phyloP scores from a whole-genome alignment of 1,140 invertebrate species.

The Drosophila sp. region DNA sequence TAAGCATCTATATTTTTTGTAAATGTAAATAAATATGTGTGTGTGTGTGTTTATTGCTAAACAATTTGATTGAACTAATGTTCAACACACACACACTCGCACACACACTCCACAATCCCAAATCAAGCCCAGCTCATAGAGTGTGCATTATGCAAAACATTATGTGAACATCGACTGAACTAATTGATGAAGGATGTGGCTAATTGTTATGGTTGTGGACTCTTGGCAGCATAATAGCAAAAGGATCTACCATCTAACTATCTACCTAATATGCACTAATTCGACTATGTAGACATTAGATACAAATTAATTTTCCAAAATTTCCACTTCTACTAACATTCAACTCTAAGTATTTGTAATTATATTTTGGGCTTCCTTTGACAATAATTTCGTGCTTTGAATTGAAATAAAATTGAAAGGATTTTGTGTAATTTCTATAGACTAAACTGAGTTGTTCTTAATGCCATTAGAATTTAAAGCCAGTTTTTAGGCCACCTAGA shows the following conservation, averaged over 20 bases:
- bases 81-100: neutral
- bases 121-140: conserved; percentile 3
- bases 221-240: neutral
- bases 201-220: conserved; percentile 10
- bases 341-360: neutral
- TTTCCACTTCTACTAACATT: neutral
- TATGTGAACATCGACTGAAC: conserved; percentile 55
- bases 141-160: conserved; percentile 48
- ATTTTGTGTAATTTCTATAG: neutral
- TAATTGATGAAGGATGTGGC: conserved; percentile 11
- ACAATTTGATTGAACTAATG: conserved; percentile 56
- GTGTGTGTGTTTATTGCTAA: conserved; percentile 57
- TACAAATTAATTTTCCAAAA: neutral
- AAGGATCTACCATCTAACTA: neutral
- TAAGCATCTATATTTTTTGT: conserved; percentile 24
- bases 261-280: neutral
- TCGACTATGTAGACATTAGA: neutral
- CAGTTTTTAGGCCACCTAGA: too few relatives aligned
- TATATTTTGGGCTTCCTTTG: neutral
- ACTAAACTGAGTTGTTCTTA: neutral
- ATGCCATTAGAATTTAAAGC: neutral
- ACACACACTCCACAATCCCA: neutral
- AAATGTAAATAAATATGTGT: conserved; percentile 64
- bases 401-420: neutral
- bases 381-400: neutral